phyloP scores from a whole-genome alignment of 2,888 invertebrate genomes.

The Lycaena phlaeas region DNA sequence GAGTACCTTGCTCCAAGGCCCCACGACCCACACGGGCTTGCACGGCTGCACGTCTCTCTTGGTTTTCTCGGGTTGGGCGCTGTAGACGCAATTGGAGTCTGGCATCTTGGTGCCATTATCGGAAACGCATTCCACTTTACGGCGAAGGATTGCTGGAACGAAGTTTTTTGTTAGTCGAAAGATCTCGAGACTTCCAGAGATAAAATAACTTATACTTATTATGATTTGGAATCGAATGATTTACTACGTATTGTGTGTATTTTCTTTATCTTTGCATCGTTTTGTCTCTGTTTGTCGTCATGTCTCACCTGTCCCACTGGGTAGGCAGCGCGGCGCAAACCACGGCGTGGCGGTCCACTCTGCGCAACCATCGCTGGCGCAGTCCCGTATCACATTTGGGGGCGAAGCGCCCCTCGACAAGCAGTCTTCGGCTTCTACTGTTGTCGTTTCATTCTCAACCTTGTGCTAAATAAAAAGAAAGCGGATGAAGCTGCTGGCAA shows the following conservation, averaged over 20 bases:
- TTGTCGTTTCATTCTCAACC: conserved; percentile 59
- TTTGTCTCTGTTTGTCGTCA: no score
- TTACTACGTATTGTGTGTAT: no score
- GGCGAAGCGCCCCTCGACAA: conserved; percentile 37
- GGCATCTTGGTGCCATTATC: conserved; percentile 50
- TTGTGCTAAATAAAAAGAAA: conserved; percentile 64
- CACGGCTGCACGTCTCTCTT: conserved; percentile 90
- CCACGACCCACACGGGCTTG: conserved; percentile 90
- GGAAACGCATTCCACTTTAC: conserved; percentile 58
- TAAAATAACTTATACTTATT: no score
- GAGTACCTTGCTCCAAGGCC: conserved; percentile 97
- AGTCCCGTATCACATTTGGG: conserved; percentile 43
- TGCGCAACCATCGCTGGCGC: conserved; percentile 36
- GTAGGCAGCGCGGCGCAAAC: conserved; percentile 44
- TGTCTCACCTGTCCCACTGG: conserved; percentile 60
- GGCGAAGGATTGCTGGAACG: conserved; percentile 42
- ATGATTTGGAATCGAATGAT: no score
- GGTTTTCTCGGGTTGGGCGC: conserved; percentile 81
- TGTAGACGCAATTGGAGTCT: conserved; percentile 77
- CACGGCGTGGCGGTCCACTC: conserved; percentile 40
- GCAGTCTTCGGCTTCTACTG: conserved; percentile 56
- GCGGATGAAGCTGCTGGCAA: no score
- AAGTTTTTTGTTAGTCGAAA: neutral
- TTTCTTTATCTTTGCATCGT: no score
- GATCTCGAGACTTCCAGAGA: no score